A percentile compares a stretch with the other conserved stretches of the same genome.
phyloP scores from a whole-genome alignment of 2,888 invertebrate species.

The Epicampocera succincta region DNA sequence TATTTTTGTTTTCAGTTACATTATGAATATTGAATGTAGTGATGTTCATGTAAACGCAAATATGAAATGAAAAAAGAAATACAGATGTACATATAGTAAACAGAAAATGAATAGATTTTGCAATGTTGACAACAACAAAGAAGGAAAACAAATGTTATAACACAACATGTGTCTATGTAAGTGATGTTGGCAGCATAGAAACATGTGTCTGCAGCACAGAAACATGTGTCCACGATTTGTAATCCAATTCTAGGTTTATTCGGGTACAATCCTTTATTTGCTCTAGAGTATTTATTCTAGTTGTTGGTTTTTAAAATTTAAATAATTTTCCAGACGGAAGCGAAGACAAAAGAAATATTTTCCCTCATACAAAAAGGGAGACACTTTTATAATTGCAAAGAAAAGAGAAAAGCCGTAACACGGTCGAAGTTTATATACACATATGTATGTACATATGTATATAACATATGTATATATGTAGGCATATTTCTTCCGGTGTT shows the following conservation, averaged over 20 bases:
- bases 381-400: conserved; percentile 21
- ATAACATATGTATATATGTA: no score
- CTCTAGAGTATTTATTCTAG: not conserved
- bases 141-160: conserved; percentile 44
- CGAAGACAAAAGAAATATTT: not conserved
- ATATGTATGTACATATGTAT: no score
- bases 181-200: conserved; percentile 17
- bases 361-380: not conserved
- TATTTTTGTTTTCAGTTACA: conserved; percentile 1
- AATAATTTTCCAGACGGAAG: conserved; percentile 17
- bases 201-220: conserved; percentile 19
- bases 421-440: conserved; percentile 6
- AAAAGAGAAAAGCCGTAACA: not conserved
- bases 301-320: not conserved
- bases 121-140: conserved; percentile 5
- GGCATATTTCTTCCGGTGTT: conserved; percentile 56
- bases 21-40: conserved; percentile 21
- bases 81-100: conserved; percentile 19
- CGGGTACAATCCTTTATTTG: conserved; percentile 7
- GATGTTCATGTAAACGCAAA: conserved; percentile 34
- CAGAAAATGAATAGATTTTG: conserved; percentile 30
- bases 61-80: conserved; percentile 48
- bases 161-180: conserved; percentile 28
- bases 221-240: conserved; percentile 16
- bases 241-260: conserved; percentile 9